These are phyloP conservation scores for Manis crassicaudata DNA, from an alignment of 2,797 vertebrate genomes.

Conservation along the genomic window DNA sequence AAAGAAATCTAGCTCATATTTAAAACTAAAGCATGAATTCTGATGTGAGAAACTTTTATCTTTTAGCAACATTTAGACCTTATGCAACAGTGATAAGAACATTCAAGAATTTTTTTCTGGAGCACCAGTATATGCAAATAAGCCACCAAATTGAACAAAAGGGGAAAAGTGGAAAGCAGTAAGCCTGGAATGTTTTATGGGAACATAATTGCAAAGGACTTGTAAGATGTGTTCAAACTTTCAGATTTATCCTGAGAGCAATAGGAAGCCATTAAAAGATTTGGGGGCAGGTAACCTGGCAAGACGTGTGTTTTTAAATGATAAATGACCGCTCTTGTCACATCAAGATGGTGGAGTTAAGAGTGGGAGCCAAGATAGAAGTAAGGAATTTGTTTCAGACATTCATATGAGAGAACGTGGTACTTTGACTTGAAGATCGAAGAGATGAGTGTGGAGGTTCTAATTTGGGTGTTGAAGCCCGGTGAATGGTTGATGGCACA, in stretches of 20 bases:
- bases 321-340: neutral
- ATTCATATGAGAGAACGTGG: neutral
- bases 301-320: neutral
- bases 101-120: neutral
- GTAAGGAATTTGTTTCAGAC: neutral
- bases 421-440: neutral
- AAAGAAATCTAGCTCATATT: neutral
- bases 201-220: neutral
- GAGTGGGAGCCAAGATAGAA: neutral
- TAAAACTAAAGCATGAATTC: slow-evolving; percentile 16
- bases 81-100: neutral
- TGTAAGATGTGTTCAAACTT: neutral
- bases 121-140: neutral
- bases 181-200: neutral
- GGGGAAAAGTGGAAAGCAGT: neutral
- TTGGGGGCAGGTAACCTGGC: neutral
- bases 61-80: slow-evolving; percentile 13
- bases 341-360: neutral
- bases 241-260: neutral
- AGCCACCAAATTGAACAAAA: neutral
- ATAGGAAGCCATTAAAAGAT: neutral
- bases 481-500: neutral
- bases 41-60: neutral
- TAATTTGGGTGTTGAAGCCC: neutral
- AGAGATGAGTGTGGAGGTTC: neutral